Evolutionary conservation across 2,888 invertebrate genomes (phyloP).

Genomic region (Noctua pronuba): DNA sequence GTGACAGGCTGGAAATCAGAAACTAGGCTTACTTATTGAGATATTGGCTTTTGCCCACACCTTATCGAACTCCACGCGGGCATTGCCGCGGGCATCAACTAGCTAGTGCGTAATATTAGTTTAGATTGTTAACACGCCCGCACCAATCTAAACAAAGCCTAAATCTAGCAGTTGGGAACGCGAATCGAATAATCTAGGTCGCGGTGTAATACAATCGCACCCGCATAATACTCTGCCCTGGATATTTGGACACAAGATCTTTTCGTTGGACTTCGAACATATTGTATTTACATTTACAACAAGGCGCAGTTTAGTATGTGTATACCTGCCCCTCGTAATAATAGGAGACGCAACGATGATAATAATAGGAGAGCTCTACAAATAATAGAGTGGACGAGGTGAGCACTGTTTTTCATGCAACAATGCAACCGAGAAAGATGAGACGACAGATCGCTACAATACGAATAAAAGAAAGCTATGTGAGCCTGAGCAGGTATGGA

Average conservation of each 20-base stretch:
- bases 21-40: constrained; percentile 6
- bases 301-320: background rate
- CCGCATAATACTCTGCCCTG: background rate
- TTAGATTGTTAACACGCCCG: constrained; percentile 1
- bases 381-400: background rate
- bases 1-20: constrained; percentile 6
- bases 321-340: background rate
- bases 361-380: background rate
- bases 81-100: background rate
- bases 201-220: constrained; percentile 47
- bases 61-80: background rate
- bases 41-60: background rate
- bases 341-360: background rate
- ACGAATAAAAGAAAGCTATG: background rate
- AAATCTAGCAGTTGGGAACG: constrained; percentile 25
- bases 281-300: constrained; percentile 6
- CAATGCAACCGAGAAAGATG: background rate
- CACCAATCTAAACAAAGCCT: constrained; percentile 1
- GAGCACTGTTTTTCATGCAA: background rate
- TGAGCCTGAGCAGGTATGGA: background rate
- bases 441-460: background rate
- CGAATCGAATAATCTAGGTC: constrained; percentile 34
- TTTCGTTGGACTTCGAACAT: constrained; percentile 19
- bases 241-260: constrained; percentile 17
- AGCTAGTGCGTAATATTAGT: background rate